Conservation (phyloP, 1,140 invertebrate species). For the Orussus abietinus region DNA sequence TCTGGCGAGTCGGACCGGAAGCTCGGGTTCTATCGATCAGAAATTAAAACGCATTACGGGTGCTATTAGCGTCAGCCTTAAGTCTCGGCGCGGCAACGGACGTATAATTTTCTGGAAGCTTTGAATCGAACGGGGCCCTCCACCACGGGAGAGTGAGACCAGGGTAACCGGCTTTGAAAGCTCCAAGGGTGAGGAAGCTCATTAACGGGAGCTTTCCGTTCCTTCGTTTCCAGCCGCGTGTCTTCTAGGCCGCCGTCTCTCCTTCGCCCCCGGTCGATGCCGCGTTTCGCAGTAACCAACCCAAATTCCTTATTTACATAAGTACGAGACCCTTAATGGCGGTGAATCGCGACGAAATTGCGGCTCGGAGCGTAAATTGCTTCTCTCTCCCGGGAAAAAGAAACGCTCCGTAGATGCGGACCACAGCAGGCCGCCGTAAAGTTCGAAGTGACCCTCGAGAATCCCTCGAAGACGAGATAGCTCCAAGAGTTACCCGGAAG, state of each 20-base stretch:
- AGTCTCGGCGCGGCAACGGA: slow-evolving; percentile 40
- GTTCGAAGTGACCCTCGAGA: too few relatives aligned
- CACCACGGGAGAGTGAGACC: slow-evolving; percentile 29
- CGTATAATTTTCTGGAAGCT: slow-evolving; percentile 50
- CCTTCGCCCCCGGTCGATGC: slow-evolving; percentile 2
- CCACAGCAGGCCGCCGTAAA: slow-evolving; percentile 7
- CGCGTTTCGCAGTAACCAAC: slow-evolving; percentile 18
- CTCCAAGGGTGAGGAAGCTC: slow-evolving; percentile 51
- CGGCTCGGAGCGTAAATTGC: slow-evolving; percentile 10
- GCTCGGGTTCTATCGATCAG: too few relatives aligned
- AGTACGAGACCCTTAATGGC: slow-evolving; percentile 30
- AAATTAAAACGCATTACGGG: slow-evolving; percentile 45
- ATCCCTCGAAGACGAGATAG: too few relatives aligned
- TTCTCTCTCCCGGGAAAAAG: not conserved
- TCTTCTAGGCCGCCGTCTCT: slow-evolving; percentile 1
- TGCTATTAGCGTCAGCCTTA: slow-evolving; percentile 39
- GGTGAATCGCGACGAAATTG: slow-evolving; percentile 20
- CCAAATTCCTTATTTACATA: slow-evolving; percentile 39
- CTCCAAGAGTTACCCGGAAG: too few relatives aligned
- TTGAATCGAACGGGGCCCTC: slow-evolving; percentile 42
- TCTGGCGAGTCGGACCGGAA: too few relatives aligned
- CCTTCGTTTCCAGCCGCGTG: slow-evolving; percentile 19
- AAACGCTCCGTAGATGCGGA: too few relatives aligned
- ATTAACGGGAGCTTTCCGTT: slow-evolving; percentile 51
- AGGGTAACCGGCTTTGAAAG: slow-evolving; percentile 46